phyloP scores from a whole-genome alignment of 1,140 invertebrate genomes.

The Ditylenchus dipsaci region DNA sequence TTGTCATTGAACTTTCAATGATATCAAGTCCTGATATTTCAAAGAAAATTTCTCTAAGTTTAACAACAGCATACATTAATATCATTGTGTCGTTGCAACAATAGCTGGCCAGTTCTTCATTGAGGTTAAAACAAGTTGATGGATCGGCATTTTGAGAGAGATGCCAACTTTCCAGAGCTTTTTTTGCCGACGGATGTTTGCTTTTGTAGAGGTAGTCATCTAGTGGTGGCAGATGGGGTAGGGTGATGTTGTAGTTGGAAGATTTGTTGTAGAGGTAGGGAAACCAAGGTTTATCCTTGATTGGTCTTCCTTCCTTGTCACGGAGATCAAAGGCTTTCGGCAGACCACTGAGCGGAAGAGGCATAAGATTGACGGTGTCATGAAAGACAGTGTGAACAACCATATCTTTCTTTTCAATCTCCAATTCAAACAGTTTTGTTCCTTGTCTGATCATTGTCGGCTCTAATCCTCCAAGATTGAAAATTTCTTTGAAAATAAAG shows the following conservation, averaged over 20 bases:
- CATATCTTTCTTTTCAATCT: not conserved
- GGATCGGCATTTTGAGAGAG: too few species aligned
- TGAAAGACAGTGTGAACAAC: not conserved
- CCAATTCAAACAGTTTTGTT: not conserved
- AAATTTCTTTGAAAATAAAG: not conserved
- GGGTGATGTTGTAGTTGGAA: not conserved
- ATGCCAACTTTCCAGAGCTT: too few species aligned
- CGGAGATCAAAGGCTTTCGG: too few species aligned
- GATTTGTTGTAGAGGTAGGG: not conserved
- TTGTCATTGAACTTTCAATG: not conserved
- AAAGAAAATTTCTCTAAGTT: not conserved
- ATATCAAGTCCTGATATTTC: not conserved
- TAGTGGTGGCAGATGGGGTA: not conserved
- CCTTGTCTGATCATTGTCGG: not conserved
- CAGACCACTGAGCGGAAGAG: not conserved
- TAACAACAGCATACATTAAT: not conserved
- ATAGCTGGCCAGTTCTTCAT: not conserved
- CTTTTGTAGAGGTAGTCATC: not conserved
- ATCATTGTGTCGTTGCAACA: too few species aligned
- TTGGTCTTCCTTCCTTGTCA: too few species aligned
- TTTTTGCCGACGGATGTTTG: not conserved
- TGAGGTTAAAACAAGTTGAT: not conserved
- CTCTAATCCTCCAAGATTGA: not conserved
- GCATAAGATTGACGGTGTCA: not conserved
- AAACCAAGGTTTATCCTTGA: not conserved